A percentile compares a stretch with the other conserved stretches of the same genome.
Evolutionary conservation across 2,113 vertebrate species (phyloP).

Genomic region (Gambusia holbrooki): DNA sequence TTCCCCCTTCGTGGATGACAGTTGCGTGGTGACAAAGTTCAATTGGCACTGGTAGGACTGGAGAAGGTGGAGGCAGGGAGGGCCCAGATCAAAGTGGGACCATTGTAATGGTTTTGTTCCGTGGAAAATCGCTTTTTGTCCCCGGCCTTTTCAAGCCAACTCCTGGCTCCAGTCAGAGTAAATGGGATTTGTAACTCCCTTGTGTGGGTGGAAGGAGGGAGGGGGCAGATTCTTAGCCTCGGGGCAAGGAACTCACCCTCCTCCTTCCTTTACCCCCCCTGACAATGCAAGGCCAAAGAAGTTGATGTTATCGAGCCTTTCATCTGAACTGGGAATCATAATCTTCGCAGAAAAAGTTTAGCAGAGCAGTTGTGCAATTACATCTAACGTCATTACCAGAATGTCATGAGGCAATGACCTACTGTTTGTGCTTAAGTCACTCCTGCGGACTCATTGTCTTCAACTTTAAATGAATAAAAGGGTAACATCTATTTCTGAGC

Average conservation of each 20-base stretch:
- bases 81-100: conserved; percentile 91
- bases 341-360: conserved; percentile 69
- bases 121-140: conserved; percentile 98
- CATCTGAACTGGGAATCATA: conserved; percentile 66
- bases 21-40: conserved; percentile 95
- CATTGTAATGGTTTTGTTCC: conserved; percentile 97
- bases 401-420: conserved; percentile 44
- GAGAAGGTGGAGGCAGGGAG: conserved; percentile 74
- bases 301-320: conserved; percentile 75
- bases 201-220: conserved; percentile 75
- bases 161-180: conserved; percentile 88
- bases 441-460: conserved; percentile 22
- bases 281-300: conserved; percentile 75
- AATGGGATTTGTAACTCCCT: conserved; percentile 82
- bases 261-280: conserved; percentile 40
- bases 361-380: conserved; percentile 60
- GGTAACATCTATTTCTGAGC: not conserved
- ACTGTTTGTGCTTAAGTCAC: conserved; percentile 10
- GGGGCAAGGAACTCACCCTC: conserved; percentile 71
- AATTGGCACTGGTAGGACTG: conserved; percentile 92
- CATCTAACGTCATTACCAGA: conserved; percentile 63
- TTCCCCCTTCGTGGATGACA: conserved; percentile 90
- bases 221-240: conserved; percentile 73
- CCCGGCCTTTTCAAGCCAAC: conserved; percentile 86
- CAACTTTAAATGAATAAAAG: not conserved